phyloP scores from a whole-genome alignment of 2,113 vertebrate species.

The Conger conger region DNA sequence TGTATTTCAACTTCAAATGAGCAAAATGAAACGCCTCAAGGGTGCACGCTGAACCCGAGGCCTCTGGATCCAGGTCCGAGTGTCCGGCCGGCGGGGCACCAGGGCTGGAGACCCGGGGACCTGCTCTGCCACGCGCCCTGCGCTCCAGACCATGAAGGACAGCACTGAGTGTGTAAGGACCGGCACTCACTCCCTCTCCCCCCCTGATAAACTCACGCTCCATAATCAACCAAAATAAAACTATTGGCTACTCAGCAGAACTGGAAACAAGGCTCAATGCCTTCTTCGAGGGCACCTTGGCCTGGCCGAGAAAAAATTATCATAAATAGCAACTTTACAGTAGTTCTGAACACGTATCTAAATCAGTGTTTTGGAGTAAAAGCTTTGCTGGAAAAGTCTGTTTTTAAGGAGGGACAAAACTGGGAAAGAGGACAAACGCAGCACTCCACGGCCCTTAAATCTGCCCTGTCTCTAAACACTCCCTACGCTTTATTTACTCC shows the following conservation, averaged over 20 bases:
- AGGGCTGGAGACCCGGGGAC: conserved; percentile 57
- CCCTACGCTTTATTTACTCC: neutral
- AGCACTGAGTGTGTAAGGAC: conserved; percentile 47
- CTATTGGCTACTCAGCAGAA: neutral
- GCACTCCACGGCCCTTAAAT: neutral
- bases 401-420: neutral
- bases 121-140: conserved; percentile 51
- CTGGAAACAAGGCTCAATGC: neutral
- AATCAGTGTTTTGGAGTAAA: neutral
- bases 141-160: conserved; percentile 73
- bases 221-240: neutral
- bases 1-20: too few species aligned
- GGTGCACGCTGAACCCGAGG: too few species aligned
- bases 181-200: neutral
- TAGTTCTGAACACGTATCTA: neutral
- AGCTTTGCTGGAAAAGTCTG: neutral
- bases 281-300: neutral
- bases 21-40: too few species aligned
- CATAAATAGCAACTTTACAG: neutral
- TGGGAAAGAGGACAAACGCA: neutral
- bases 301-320: neutral
- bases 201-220: neutral
- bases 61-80: too few species aligned
- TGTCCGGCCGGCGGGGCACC: too few species aligned
- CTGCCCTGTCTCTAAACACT: neutral